Evolutionary conservation across 2,113 vertebrate species (phyloP).

Genomic region (Eptatretus burgeri): DNA sequence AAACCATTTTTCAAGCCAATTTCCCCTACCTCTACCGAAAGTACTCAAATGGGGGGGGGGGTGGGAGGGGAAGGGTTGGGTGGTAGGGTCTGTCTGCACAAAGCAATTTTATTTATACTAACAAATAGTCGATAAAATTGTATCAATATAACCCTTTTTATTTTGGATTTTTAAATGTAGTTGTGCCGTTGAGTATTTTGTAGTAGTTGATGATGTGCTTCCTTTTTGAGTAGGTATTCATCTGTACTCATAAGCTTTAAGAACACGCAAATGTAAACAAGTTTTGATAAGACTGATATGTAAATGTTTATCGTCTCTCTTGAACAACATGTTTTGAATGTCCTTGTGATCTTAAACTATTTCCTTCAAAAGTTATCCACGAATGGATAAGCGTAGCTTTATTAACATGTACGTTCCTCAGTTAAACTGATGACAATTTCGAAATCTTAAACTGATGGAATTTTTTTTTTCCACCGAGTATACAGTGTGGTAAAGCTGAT

Average conservation of each 20-base stretch:
- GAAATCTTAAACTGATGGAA: background rate
- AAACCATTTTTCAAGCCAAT: background rate
- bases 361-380: conserved; percentile 3
- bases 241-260: conserved; percentile 6
- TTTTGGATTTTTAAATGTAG: conserved; percentile 5
- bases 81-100: conserved; percentile 3
- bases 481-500: background rate
- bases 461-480: background rate
- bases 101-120: conserved; percentile 4
- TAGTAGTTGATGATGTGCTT: conserved; percentile 4
- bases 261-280: conserved; percentile 5
- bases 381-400: conserved; percentile 1
- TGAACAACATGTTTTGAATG: background rate
- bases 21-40: background rate
- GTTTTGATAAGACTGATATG: conserved; percentile 3
- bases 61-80: background rate
- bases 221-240: background rate
- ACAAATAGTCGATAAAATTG: background rate
- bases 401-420: background rate
- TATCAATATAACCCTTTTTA: conserved; percentile 5
- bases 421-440: conserved; percentile 2
- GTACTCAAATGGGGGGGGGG: background rate
- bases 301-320: background rate
- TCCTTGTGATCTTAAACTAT: conserved; percentile 6
- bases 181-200: conserved; percentile 5